Evolutionary conservation across 2,888 invertebrate species (phyloP), one percentile per base, ranked within the genome.

Genomic region (Blera fallax): DNA sequence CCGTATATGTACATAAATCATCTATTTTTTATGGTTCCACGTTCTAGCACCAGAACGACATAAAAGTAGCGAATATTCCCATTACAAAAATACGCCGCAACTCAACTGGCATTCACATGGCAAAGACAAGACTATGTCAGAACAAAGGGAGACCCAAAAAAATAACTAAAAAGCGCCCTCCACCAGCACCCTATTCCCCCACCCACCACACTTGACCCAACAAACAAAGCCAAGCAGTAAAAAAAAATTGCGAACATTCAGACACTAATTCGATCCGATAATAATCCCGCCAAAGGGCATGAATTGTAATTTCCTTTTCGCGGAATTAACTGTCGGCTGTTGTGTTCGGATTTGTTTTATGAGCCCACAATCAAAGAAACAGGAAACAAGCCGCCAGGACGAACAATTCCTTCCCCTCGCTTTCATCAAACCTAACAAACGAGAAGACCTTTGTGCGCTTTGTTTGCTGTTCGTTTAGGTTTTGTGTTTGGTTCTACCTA

Each of bases 281-380:
- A 91, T 90, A 90, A 90, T 91, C 89, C 89, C 89, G 91, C 91
- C 90, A 90, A 90, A 90, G 91, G 91, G 90, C 90, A 91, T 89
- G 90, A 91, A 91, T 90, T 91, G 91, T 91, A 91, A 91, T 91
- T 91, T 91, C 91, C 91, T 91, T 91, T 91, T 91, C 91, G 91
- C 90, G 90, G 90, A 91, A 91, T 91, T 91, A 91, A 91, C 91
- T 90, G 91, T 90, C 90, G 89, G 89, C 80, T 67, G 79, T 69
- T 78, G 56, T 87, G 77, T 77, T 76, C 27, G 73, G 87, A 73
- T 87, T 87, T 87, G 82, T 87, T 87, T 87, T 87, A 87, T 87
- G 87, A 81, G 76, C 85, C 81, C 72, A 85, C 80, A 84, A 82
- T 77, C 87, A 82, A 87, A 82, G 69, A 73, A 77, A 87, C 77